Conservation (phyloP, 2,113 vertebrate genomes). For the Burhinus bistriatus region DNA sequence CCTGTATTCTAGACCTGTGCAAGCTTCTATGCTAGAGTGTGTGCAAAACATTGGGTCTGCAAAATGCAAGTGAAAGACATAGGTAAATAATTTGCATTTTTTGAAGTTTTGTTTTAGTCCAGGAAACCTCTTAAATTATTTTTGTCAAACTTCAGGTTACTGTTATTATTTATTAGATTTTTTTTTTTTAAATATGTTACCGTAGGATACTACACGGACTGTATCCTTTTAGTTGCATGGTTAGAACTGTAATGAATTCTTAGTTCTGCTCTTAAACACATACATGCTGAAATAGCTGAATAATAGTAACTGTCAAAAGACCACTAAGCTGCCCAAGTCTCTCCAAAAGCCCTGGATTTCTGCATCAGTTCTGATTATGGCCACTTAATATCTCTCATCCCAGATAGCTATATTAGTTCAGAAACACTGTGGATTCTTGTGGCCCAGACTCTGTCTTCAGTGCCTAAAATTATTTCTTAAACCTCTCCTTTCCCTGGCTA, state of each 20-base stretch:
- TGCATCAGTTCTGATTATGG: background rate
- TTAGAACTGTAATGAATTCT: background rate
- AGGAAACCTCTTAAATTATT: background rate
- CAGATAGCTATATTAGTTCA: background rate
- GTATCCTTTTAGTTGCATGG: background rate
- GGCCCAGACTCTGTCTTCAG: background rate
- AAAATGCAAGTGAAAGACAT: background rate
- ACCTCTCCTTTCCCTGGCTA: background rate
- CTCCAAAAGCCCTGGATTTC: background rate
- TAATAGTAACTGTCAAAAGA: background rate
- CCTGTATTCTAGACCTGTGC: background rate
- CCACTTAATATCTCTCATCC: background rate
- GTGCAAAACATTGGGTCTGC: background rate
- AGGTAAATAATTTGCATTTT: background rate
- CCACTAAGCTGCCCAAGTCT: background rate
- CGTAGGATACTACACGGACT: background rate
- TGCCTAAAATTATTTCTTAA: background rate
- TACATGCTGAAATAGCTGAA: background rate
- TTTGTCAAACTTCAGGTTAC: background rate
- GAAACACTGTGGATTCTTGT: background rate
- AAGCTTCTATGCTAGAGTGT: background rate
- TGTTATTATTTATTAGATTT: background rate
- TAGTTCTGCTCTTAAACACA: background rate
- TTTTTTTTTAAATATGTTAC: background rate
- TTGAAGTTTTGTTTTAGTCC: background rate